Conservation (phyloP, 2,113 vertebrate species). For the Menura novaehollandiae region DNA sequence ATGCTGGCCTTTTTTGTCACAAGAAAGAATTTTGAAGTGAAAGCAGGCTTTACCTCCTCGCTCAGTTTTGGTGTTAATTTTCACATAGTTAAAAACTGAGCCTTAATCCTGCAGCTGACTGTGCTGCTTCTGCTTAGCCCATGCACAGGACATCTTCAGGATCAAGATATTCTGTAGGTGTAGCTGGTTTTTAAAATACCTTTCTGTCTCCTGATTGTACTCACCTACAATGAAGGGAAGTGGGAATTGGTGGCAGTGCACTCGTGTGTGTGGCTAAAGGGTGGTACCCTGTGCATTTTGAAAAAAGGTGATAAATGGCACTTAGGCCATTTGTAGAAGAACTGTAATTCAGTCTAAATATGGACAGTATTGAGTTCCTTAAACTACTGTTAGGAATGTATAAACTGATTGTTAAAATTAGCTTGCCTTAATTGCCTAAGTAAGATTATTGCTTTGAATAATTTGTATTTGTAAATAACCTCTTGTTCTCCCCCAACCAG, state of each 20-base stretch:
- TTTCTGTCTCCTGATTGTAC: background rate
- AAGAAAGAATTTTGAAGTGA: background rate
- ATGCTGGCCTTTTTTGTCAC: background rate
- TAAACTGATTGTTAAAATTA: background rate
- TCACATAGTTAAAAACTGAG: background rate
- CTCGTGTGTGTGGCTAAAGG: background rate
- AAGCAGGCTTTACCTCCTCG: background rate
- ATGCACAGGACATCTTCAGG: background rate
- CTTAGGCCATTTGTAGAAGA: background rate
- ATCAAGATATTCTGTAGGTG: background rate
- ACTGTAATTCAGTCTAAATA: background rate
- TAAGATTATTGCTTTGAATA: background rate
- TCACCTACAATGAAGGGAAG: background rate
- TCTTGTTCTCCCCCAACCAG: constrained; percentile 55
- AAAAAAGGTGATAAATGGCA: background rate
- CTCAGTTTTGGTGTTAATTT: background rate
- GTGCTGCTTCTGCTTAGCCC: background rate
- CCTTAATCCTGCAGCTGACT: background rate
- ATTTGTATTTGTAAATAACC: background rate
- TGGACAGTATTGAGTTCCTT: background rate
- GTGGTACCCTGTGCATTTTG: background rate
- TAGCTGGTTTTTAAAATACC: background rate
- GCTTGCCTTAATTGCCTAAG: background rate
- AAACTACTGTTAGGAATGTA: background rate
- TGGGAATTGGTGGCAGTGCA: background rate